These are phyloP conservation scores for Pentalonia nigronervosa DNA, from an alignment of 1,140 invertebrate genomes.

Conservation along the genomic window DNA sequence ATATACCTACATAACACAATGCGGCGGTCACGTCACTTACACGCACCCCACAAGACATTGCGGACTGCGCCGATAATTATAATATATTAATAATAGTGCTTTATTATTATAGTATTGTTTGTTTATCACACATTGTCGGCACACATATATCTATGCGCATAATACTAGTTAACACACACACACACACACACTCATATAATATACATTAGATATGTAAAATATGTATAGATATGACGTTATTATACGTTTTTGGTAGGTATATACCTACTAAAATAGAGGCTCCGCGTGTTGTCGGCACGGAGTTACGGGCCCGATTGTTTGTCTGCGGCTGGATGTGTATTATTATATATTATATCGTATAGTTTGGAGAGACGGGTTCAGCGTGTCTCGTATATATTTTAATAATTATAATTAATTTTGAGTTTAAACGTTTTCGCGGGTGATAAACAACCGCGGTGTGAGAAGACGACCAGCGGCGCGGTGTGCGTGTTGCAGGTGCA, in stretches of 20 bases:
- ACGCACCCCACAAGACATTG: neutral
- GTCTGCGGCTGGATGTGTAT: neutral
- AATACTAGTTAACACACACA: neutral
- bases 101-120: neutral
- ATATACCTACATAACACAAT: neutral
- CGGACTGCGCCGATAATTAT: neutral
- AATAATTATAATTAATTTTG: constrained; percentile 49
- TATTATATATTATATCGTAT: neutral
- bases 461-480: neutral
- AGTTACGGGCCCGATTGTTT: constrained; percentile 22
- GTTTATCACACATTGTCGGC: neutral
- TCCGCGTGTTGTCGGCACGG: neutral
- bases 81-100: neutral
- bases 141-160: neutral
- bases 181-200: neutral
- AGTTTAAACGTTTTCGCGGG: constrained; percentile 52
- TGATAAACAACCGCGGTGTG: constrained; percentile 28
- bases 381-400: constrained; percentile 21
- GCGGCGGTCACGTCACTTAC: constrained; percentile 29
- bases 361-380: neutral
- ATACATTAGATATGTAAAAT: neutral
- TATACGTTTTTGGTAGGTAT: neutral
- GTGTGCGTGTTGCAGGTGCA: neutral
- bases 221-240: neutral
- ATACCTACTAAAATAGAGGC: neutral